Evolutionary conservation across 2,888 invertebrate genomes (phyloP), one percentile per base, ranked within the genome.

Genomic region (Kuschelorhynchus macadamiae): DNA sequence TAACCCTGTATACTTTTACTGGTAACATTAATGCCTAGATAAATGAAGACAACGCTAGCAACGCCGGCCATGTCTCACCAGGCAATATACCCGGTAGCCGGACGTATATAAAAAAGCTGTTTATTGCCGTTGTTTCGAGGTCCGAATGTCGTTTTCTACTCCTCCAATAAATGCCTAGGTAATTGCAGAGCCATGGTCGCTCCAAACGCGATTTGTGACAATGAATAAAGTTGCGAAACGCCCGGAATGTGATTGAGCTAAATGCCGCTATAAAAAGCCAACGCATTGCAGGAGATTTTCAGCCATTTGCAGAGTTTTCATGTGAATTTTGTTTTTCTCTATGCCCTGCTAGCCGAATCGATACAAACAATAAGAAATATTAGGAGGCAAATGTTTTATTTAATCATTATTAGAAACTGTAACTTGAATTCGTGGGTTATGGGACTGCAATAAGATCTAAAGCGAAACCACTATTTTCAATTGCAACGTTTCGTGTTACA

Each of bases 181-280:
- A 78, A 78, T 78, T 78, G 76, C 74, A 67, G 59, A 62, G 53
- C 66, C 61, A 73, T 67, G 73, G 71, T 57, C 68, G 53, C 60
- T 68, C 72, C 66, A 70, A 61, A 69, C 71, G 74, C 78, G 78
- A 79, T 79, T 79, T 80, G 80, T 79, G 80, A 78, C 80, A 78
- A 75, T 73, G 76, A 75, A 74, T 78, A 75, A 77, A 78, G 77
- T 78, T 75, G 75, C 75, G 74, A 76, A 77, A 78, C 75, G 78
- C 72, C 65, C 50, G 78, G 80, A 79, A 80, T 80, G 77, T 79
- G 78, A 81, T 80, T 80, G 79, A 77, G 74, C 77, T 77, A 77
- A 79, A 79, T 78, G 77, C 76, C 72, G 72, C 73, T 70, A 77
- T 78, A 80, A 79, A 80, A 80, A 80, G 76, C 55, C 49, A 36